phyloP scores from a whole-genome alignment of 2,888 invertebrate species.

The Sialis lutaria region DNA sequence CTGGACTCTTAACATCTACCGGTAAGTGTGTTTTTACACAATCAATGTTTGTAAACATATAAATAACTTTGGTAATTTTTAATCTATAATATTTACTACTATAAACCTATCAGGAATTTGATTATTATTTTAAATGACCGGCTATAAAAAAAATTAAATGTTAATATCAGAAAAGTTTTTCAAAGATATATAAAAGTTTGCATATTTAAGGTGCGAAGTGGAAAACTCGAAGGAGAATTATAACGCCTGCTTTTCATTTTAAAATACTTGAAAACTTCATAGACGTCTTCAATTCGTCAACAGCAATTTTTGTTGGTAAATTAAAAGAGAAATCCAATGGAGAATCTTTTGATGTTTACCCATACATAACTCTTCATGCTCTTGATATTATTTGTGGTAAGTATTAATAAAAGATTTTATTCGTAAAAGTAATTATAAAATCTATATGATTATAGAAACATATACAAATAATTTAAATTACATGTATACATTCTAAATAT shows the following conservation, averaged over 20 bases:
- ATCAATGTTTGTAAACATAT: no score
- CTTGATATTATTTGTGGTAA: constrained; percentile 45
- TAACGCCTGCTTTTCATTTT: constrained; percentile 68
- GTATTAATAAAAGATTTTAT: constrained; percentile 6
- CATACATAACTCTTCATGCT: constrained; percentile 37
- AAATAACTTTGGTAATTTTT: no score
- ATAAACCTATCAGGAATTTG: no score
- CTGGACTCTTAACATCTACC: constrained; percentile 12
- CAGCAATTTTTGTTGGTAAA: constrained; percentile 34
- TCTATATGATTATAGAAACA: no score
- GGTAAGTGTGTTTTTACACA: constrained; percentile 6
- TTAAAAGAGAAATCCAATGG: constrained; percentile 24
- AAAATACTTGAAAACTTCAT: constrained; percentile 56
- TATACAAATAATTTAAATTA: no score
- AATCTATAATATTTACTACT: no score
- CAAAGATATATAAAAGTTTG: no score
- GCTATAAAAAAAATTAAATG: no score
- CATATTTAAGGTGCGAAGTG: constrained; percentile 32
- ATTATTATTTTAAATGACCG: no score
- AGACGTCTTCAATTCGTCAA: constrained; percentile 47
- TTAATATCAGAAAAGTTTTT: no score
- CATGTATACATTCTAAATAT: no score
- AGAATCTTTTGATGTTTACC: constrained; percentile 38
- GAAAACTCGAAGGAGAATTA: constrained; percentile 46
- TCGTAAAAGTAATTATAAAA: no score